phyloP scores from a whole-genome alignment of 2,797 vertebrate genomes.

The Mionectes olivaceus region DNA sequence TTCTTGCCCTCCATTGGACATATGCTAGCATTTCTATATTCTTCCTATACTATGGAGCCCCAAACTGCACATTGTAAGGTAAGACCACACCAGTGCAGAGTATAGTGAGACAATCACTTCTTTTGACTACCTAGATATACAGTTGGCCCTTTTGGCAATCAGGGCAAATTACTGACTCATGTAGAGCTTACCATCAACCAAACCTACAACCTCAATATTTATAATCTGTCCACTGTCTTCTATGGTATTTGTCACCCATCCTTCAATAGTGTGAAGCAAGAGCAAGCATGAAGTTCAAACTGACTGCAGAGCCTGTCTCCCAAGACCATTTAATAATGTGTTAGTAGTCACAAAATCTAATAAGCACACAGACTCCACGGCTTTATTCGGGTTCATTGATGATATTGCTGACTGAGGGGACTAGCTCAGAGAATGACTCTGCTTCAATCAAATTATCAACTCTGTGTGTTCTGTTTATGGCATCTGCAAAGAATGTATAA shows the following conservation, averaged over 20 bases:
- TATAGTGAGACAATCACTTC: background rate
- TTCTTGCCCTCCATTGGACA: background rate
- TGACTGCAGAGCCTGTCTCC: background rate
- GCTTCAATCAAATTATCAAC: background rate
- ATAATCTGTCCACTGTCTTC: background rate
- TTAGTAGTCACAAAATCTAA: background rate
- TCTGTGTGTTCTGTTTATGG: background rate
- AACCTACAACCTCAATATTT: background rate
- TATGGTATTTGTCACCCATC: background rate
- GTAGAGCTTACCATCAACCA: background rate
- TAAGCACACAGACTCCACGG: background rate
- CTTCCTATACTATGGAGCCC: background rate
- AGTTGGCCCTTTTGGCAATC: background rate
- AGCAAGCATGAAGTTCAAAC: background rate
- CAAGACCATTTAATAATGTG: background rate
- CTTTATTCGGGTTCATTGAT: background rate
- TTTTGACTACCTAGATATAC: rapidly evolving
- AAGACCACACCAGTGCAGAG: background rate
- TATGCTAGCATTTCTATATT: background rate
- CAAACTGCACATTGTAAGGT: background rate
- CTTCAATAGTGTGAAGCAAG: background rate
- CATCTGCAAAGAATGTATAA: background rate
- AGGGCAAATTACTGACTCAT: background rate
- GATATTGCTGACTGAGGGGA: background rate
- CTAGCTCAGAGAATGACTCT: background rate